These are phyloP conservation scores for Aleadryas rufinucha DNA, from an alignment of 2,113 vertebrate genomes.

Conservation along the genomic window DNA sequence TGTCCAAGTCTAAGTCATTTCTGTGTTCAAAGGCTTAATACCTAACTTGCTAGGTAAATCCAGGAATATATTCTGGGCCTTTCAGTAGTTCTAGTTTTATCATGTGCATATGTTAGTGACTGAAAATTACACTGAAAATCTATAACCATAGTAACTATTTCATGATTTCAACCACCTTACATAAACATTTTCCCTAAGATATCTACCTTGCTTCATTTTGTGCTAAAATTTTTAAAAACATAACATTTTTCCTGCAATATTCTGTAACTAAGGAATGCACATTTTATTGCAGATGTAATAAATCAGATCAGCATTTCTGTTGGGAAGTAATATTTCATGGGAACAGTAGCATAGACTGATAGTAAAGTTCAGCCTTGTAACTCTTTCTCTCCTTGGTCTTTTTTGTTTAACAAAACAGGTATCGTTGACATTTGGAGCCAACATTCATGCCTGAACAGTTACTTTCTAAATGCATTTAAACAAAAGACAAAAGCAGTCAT, in stretches of 20 bases:
- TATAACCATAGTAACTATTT: not conserved
- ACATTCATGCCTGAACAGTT: slow-evolving; percentile 50
- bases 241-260: not conserved
- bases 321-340: not conserved
- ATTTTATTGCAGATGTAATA: not conserved
- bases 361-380: slow-evolving; percentile 18
- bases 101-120: not conserved
- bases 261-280: not conserved
- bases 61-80: not conserved
- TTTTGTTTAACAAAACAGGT: slow-evolving; percentile 48
- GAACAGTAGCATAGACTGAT: not conserved
- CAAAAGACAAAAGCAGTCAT: slow-evolving; percentile 53
- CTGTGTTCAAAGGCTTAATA: not conserved
- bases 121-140: not conserved
- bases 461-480: slow-evolving; percentile 29
- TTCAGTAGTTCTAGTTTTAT: not conserved
- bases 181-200: not conserved
- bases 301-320: slow-evolving; percentile 14
- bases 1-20: not conserved
- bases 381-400: not conserved
- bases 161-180: not conserved
- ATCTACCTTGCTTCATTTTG: not conserved
- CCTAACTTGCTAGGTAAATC: not conserved
- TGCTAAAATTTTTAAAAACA: not conserved
- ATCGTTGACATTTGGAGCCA: slow-evolving; percentile 25